phyloP scores from a whole-genome alignment of 1,140 invertebrate genomes.

The Lineus longissimus region DNA sequence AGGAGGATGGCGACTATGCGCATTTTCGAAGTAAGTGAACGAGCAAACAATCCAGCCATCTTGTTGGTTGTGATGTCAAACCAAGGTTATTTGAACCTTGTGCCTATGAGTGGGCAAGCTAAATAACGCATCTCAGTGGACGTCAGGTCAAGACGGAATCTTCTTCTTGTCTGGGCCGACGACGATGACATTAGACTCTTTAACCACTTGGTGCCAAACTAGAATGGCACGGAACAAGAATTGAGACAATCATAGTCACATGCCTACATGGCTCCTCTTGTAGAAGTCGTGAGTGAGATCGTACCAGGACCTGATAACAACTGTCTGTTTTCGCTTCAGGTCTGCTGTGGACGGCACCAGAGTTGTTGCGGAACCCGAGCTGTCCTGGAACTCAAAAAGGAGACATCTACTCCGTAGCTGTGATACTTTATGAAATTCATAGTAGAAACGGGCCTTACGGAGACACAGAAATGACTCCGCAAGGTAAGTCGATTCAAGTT shows the following conservation, averaged over 20 bases:
- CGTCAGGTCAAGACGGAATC: too few relatives aligned
- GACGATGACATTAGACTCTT: background rate
- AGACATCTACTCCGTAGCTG: constrained; percentile 93
- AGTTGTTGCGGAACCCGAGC: constrained; percentile 66
- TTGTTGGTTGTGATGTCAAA: background rate
- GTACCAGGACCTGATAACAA: too few relatives aligned
- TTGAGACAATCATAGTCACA: background rate
- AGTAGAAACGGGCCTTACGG: constrained; percentile 45
- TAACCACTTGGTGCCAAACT: background rate
- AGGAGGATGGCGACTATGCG: constrained; percentile 38
- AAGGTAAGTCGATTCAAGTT: constrained; percentile 27
- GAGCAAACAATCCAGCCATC: too few relatives aligned
- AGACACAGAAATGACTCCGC: constrained; percentile 23
- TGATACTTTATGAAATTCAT: constrained; percentile 67
- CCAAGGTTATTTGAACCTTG: too few relatives aligned
- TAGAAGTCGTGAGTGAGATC: too few relatives aligned
- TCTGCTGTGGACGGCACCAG: constrained; percentile 85
- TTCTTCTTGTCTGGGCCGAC: background rate
- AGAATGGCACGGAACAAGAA: background rate
- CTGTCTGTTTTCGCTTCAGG: constrained; percentile 23
- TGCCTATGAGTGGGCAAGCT: too few relatives aligned
- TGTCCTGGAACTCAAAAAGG: constrained; percentile 75
- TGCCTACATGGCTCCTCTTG: too few relatives aligned
- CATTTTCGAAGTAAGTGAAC: constrained; percentile 62
- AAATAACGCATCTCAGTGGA: too few relatives aligned